phyloP scores from a whole-genome alignment of 2,113 vertebrate species.

The Nycticorax nycticorax region DNA sequence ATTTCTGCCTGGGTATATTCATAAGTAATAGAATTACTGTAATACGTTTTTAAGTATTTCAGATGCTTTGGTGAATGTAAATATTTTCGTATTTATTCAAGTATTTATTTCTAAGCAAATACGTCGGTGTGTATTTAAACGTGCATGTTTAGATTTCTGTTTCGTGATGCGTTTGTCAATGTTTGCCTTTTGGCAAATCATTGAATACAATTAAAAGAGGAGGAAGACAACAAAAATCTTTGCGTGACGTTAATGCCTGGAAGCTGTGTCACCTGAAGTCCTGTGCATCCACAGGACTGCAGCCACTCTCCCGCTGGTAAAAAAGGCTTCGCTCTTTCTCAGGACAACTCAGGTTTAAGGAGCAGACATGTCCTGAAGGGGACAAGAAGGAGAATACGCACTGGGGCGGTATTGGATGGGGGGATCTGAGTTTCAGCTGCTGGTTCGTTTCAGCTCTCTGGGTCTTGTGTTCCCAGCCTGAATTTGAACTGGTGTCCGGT shows the following conservation, averaged over 20 bases:
- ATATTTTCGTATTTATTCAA: not conserved
- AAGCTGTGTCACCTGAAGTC: not conserved
- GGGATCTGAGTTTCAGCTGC: accelerated
- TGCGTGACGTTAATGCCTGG: not conserved
- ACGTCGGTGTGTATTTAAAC: not conserved
- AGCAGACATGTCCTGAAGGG: accelerated
- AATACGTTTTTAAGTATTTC: not conserved
- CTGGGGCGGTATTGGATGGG: not conserved
- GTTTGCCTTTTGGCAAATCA: not conserved
- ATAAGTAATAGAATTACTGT: not conserved
- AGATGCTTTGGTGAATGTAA: not conserved
- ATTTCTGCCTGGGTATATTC: not conserved
- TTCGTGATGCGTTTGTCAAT: not conserved
- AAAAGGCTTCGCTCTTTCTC: not conserved
- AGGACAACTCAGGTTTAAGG: not conserved
- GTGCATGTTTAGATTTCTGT: not conserved
- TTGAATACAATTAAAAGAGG: not conserved
- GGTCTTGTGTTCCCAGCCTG: not conserved
- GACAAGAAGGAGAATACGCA: not conserved
- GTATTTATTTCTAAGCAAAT: not conserved
- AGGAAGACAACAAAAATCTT: not conserved
- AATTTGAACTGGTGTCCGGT: not conserved
- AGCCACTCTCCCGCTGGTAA: not conserved
- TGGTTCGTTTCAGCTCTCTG: not conserved
- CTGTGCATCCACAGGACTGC: not conserved